Evolutionary conservation across 2,888 invertebrate species (phyloP).

Genomic region (Megastigmus dorsalis): DNA sequence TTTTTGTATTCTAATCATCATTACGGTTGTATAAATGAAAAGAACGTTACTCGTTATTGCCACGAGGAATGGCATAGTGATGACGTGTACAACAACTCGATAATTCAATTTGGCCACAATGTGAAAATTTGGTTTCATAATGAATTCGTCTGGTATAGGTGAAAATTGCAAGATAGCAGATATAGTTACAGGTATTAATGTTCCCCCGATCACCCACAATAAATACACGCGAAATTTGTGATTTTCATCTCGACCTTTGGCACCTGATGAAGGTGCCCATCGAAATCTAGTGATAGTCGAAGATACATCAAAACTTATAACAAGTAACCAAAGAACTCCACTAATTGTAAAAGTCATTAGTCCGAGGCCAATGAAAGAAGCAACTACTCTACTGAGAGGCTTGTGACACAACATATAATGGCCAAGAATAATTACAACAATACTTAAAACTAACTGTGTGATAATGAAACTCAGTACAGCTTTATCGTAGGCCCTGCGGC

Average conservation of each 20-base stretch:
- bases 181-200: slow-evolving; percentile 56
- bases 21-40: slow-evolving; percentile 63
- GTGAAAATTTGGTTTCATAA: slow-evolving; percentile 64
- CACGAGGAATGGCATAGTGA: slow-evolving; percentile 57
- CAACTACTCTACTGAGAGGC: slow-evolving; percentile 44
- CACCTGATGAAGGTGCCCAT: slow-evolving; percentile 59
- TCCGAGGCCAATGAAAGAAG: slow-evolving; percentile 59
- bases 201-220: slow-evolving; percentile 57
- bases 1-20: slow-evolving; percentile 60
- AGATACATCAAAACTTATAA: slow-evolving; percentile 68
- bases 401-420: slow-evolving; percentile 61
- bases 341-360: slow-evolving; percentile 64
- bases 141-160: slow-evolving; percentile 60
- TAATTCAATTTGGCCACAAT: slow-evolving; percentile 57
- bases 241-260: slow-evolving; percentile 58
- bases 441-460: slow-evolving; percentile 60
- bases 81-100: slow-evolving; percentile 58
- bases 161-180: slow-evolving; percentile 61
- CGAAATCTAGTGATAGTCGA: slow-evolving; percentile 66
- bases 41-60: slow-evolving; percentile 58
- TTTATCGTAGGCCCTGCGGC: slow-evolving; percentile 62
- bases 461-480: slow-evolving; percentile 62
- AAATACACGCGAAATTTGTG: slow-evolving; percentile 62
- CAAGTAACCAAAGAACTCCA: slow-evolving; percentile 64
- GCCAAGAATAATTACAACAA: slow-evolving; percentile 60